Base-by-base conservation (phyloP, 2,888 invertebrate genomes). In the Desoria tigrina region DNA sequence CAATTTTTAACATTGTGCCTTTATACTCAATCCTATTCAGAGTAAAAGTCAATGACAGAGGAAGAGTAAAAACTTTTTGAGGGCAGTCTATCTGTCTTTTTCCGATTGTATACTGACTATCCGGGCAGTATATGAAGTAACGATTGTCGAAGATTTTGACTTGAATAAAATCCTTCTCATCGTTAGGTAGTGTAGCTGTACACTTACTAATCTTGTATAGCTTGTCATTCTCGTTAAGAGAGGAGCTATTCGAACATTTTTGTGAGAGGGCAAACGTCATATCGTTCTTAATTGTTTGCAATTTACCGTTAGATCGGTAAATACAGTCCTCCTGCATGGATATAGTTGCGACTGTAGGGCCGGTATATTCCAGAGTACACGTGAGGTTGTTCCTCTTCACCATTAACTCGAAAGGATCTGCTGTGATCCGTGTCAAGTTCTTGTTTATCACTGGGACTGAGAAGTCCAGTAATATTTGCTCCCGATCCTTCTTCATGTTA, bases 241-340 rank as follows among this genome's bases (percentile, higher is more conserved):
- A 39, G 16, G 39, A 39, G 9, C 39, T 39, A 39, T 39, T 39
- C 9, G 39, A 39, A 16, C 39, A 16, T 16, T 39, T 39, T 16
- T 39, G 39, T 16, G 9, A 11, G 9, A 39, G 16, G 39, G 39
- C 39, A 11, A 39, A 39, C 9, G 9, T 16, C 39, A 39, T 39
- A 9, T 39, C 16, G 16, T 39, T 39, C 16, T 16, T 9, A 16
- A 9, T 16, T 11, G 16, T 16, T 39, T 39, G 9, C 39, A 39
- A 39, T 11, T 39, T 9, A 11, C 16, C 9, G n/a, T n/a, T n/a
- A n/a, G n/a, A n/a, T 39, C 39, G 9, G 51, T 57, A 67, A 2
- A 71, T 53, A 51, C 66, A 71, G 23, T 71, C 71, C 18, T 71
- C 66, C 11, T 59, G 32, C 18, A 42, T 11, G 7, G 66, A 68